Percentiles rank a stretch among this genome's conserved stretches.
phyloP scores from a whole-genome alignment of 2,113 vertebrate genomes.

The Anolis sagrei region DNA sequence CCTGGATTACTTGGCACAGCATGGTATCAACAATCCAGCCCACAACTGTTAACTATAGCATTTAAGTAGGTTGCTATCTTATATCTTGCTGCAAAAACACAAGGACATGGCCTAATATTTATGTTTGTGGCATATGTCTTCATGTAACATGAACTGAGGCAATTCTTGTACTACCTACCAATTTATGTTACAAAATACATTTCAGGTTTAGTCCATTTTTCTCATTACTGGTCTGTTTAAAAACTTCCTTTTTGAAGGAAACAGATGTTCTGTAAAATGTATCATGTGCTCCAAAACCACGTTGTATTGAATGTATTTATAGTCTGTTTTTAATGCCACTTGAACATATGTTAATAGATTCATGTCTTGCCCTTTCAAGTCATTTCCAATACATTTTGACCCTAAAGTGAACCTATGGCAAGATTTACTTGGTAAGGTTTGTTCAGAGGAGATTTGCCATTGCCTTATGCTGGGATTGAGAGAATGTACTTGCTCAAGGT shows the following conservation, averaged over 20 bases:
- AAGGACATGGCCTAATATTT: background rate
- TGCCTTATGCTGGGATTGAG: too few species aligned
- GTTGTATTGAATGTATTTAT: background rate
- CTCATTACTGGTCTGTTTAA: background rate
- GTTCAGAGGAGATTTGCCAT: too few species aligned
- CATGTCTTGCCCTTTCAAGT: too few species aligned
- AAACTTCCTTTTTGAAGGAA: background rate
- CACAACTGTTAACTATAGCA: background rate
- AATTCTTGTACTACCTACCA: slow-evolving; percentile 3
- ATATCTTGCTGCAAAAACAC: background rate
- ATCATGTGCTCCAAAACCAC: slow-evolving; percentile 21
- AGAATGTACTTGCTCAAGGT: too few species aligned
- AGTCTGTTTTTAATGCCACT: too few species aligned
- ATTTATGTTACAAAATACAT: background rate
- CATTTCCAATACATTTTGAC: background rate
- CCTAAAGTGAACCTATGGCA: background rate
- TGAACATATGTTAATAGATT: too few species aligned
- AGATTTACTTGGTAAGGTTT: too few species aligned
- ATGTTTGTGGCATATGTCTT: background rate
- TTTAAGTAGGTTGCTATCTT: background rate
- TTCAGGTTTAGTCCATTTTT: background rate
- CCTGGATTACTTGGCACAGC: background rate
- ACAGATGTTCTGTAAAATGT: background rate
- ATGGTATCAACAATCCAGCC: background rate
- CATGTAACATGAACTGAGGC: background rate